These are phyloP conservation scores for Rhyzopertha dominica DNA, from an alignment of 1,140 invertebrate genomes.

Conservation along the genomic window DNA sequence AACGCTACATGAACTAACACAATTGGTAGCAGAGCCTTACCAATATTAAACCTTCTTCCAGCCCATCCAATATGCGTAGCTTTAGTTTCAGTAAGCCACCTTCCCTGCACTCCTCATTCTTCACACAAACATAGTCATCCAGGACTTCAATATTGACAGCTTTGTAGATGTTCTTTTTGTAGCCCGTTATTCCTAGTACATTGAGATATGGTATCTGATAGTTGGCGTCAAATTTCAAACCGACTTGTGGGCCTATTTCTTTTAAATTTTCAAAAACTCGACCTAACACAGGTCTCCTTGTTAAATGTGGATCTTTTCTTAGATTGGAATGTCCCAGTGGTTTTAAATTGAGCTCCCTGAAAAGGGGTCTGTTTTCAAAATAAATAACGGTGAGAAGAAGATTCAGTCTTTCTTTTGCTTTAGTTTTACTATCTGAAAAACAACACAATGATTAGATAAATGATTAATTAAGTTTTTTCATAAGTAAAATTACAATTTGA, in stretches of 20 bases:
- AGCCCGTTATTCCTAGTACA: constrained; percentile 40
- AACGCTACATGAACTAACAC: too few relatives aligned
- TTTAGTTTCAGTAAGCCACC: constrained; percentile 40
- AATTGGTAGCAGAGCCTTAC: constrained; percentile 25
- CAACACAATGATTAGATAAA: too few relatives aligned
- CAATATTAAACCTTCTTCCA: constrained; percentile 32
- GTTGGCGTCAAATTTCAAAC: constrained; percentile 26
- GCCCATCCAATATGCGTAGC: constrained; percentile 32
- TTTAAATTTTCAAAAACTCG: constrained; percentile 30
- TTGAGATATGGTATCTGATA: constrained; percentile 40
- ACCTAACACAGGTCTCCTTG: constrained; percentile 28
- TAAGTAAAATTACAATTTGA: background rate
- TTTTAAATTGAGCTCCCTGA: constrained; percentile 25
- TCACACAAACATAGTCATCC: constrained; percentile 36
- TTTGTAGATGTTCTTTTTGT: constrained; percentile 34
- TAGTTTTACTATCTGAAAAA: constrained; percentile 24
- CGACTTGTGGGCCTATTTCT: constrained; percentile 3
- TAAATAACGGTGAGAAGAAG: constrained; percentile 36
- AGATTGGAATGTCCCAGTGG: constrained; percentile 13
- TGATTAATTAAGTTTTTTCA: constrained; percentile 5
- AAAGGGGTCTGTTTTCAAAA: constrained; percentile 34
- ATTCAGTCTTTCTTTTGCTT: constrained; percentile 31
- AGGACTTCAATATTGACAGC: constrained; percentile 39
- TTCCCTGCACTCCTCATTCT: constrained; percentile 30
- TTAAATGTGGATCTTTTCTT: constrained; percentile 25